Conservation (phyloP, 2,888 invertebrate species). For the Drosophila algonquin region DNA sequence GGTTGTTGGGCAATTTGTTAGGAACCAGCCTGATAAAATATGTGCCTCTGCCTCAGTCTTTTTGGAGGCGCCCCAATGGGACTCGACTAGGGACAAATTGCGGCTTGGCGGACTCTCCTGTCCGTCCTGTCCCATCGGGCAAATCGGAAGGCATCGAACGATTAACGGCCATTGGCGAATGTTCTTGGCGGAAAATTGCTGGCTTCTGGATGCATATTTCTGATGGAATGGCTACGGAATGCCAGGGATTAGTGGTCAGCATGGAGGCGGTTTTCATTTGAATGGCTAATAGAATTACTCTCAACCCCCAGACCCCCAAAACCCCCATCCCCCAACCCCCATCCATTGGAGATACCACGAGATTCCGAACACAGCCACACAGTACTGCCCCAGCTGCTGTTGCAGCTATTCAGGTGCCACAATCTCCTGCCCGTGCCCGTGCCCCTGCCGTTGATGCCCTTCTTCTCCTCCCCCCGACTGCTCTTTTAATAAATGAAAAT, state of each 20-base stretch:
- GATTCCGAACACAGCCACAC: no score
- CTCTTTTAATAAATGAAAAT: conserved; percentile 72
- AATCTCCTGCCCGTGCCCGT: neutral
- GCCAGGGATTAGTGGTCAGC: neutral
- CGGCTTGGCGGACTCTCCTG: conserved; percentile 21
- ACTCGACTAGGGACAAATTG: conserved; percentile 66
- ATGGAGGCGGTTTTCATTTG: neutral
- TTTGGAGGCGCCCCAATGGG: conserved; percentile 42
- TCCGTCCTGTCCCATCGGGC: neutral
- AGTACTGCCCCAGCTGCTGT: neutral
- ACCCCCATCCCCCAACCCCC: neutral
- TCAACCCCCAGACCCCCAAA: neutral
- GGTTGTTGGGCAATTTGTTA: conserved; percentile 58
- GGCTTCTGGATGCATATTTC: conserved; percentile 30
- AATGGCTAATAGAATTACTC: conserved; percentile 6
- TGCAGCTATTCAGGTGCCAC: conserved; percentile 1
- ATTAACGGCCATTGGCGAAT: conserved; percentile 39
- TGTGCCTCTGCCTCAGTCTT: conserved; percentile 15
- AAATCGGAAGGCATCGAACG: conserved; percentile 37
- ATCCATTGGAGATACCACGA: neutral
- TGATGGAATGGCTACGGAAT: conserved; percentile 18
- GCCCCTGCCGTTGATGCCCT: no score
- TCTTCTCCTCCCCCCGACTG: conserved; percentile 29
- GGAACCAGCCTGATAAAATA: conserved; percentile 45
- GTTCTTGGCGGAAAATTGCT: conserved; percentile 29